A percentile compares a stretch with the other conserved stretches of the same genome.
Conservation (phyloP, 2,113 vertebrate genomes). For the Melanerpes formicivorus region DNA sequence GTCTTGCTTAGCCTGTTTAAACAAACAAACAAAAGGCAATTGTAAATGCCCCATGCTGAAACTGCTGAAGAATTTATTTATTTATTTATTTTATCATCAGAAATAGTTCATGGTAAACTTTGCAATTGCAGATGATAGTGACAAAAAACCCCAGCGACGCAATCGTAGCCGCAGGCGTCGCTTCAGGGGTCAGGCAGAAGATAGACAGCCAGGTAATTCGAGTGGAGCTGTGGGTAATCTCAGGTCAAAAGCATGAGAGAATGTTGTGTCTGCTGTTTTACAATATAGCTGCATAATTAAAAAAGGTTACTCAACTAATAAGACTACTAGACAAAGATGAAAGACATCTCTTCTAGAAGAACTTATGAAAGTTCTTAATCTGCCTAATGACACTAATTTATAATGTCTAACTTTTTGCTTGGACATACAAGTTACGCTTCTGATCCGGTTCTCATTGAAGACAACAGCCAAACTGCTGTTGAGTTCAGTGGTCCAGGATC, state of each 20-base stretch:
- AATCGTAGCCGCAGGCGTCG: constrained; percentile 97
- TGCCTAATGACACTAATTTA: constrained; percentile 77
- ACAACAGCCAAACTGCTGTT: not conserved
- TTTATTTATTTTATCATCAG: constrained; percentile 61
- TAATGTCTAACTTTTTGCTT: constrained; percentile 67
- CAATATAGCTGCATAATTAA: constrained; percentile 74
- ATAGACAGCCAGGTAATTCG: constrained; percentile 98
- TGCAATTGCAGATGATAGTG: constrained; percentile 93
- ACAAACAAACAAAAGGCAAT: constrained; percentile 42
- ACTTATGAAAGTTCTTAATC: constrained; percentile 59
- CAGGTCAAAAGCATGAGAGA: constrained; percentile 82
- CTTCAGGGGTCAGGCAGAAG: constrained; percentile 91
- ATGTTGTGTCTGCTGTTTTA: constrained; percentile 79
- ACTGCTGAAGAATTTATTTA: constrained; percentile 65
- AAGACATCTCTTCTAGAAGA: constrained; percentile 54
- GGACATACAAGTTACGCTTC: constrained; percentile 26
- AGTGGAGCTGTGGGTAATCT: constrained; percentile 72
- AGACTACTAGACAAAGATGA: constrained; percentile 70
- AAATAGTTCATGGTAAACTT: constrained; percentile 82
- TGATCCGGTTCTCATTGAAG: not conserved
- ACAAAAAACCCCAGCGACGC: constrained; percentile 95
- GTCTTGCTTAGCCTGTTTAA: not conserved
- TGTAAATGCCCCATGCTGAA: constrained; percentile 63
- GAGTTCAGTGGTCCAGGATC: constrained; percentile 35
- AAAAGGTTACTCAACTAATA: constrained; percentile 78